A percentile compares a stretch with the other conserved stretches of the same genome.
Conservation (phyloP, 2,113 vertebrate genomes). For the Oryzias melastigma region DNA sequence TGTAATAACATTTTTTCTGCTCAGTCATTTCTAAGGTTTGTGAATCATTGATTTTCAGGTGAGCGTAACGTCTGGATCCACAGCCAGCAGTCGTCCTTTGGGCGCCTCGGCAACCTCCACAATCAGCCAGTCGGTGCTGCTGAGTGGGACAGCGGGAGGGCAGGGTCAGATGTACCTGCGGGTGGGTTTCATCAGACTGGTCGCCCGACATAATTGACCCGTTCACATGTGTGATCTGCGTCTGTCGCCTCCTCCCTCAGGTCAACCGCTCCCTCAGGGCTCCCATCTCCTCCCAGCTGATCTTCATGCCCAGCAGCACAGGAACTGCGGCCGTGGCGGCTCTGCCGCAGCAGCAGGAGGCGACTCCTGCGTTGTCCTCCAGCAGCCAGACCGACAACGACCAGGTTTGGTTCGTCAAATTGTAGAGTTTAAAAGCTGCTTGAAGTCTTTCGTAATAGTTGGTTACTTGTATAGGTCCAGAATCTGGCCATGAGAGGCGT, state of each 20-base stretch:
- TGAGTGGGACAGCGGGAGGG: conserved; percentile 84
- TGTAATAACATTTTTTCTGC: too few species aligned
- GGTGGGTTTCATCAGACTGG: conserved; percentile 69
- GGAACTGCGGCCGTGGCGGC: conserved; percentile 84
- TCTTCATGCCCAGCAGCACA: conserved; percentile 95
- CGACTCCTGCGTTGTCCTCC: conserved; percentile 77
- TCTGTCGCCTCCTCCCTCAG: conserved; percentile 40
- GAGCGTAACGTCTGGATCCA: conserved; percentile 65
- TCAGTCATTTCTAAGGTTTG: too few species aligned
- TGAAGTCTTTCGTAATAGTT: background rate
- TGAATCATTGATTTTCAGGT: conserved; percentile 36
- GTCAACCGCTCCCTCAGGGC: conserved; percentile 81
- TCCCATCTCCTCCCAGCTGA: conserved; percentile 92
- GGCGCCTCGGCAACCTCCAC: conserved; percentile 80
- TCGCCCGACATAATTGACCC: too few species aligned
- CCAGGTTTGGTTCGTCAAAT: conserved; percentile 78
- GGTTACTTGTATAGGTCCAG: conserved; percentile 55
- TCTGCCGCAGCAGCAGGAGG: conserved; percentile 78
- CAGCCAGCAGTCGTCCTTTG: conserved; percentile 68
- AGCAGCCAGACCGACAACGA: conserved; percentile 86
- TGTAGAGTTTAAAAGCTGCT: rapidly evolving
- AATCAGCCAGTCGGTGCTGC: conserved; percentile 91
- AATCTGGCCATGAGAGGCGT: conserved; percentile 73
- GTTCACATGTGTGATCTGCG: background rate
- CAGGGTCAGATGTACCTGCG: conserved; percentile 97